phyloP scores from a whole-genome alignment of 2,888 invertebrate species.

The Hecatera dysodea region DNA sequence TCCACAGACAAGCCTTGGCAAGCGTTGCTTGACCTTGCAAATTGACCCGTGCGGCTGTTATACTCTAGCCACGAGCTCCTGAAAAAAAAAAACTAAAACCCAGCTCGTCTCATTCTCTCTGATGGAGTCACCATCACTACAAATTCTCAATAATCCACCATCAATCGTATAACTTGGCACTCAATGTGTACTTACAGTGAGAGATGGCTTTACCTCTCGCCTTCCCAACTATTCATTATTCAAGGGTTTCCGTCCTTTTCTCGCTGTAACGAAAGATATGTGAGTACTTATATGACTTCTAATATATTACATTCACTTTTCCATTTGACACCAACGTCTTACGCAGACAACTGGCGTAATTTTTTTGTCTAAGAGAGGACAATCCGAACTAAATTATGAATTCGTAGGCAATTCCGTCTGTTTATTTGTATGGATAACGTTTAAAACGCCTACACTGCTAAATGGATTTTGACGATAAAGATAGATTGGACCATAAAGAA shows the following conservation, averaged over 20 bases:
- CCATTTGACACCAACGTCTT: conserved; percentile 31
- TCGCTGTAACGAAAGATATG: conserved; percentile 30
- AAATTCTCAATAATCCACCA: conserved; percentile 46
- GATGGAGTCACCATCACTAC: conserved; percentile 29
- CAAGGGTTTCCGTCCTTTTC: conserved; percentile 31
- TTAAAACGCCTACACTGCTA: not conserved
- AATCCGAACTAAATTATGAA: not conserved
- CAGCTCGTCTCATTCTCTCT: not conserved
- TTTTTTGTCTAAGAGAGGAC: conserved; percentile 11
- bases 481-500: not conserved
- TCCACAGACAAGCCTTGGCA: too few species aligned
- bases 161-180: conserved; percentile 44
- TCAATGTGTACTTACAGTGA: conserved; percentile 55
- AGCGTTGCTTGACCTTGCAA: too few species aligned
- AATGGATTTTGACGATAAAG: not conserved
- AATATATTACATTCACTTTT: conserved; percentile 21
- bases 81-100: not conserved
- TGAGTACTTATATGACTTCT: conserved; percentile 24
- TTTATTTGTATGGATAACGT: not conserved
- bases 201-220: conserved; percentile 55
- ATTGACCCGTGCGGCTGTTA: too few species aligned
- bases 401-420: not conserved
- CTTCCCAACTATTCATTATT: conserved; percentile 54
- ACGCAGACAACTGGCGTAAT: conserved; percentile 6
- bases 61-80: too few species aligned